These are phyloP conservation scores for Orussus abietinus DNA, from an alignment of 1,140 invertebrate genomes.

Conservation along the genomic window DNA sequence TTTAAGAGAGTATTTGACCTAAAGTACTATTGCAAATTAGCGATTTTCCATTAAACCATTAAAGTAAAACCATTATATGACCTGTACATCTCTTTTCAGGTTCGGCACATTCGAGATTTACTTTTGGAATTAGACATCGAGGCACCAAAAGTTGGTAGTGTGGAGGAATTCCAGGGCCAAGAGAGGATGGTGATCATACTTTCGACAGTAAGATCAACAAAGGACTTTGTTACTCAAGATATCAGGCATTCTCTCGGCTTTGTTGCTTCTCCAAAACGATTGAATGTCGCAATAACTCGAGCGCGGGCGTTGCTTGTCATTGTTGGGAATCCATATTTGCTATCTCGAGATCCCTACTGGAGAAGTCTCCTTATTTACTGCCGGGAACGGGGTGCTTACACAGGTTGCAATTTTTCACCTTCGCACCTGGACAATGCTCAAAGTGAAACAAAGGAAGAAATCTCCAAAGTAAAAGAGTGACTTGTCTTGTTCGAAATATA, in stretches of 20 bases:
- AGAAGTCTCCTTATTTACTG: constrained; percentile 62
- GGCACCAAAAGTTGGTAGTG: constrained; percentile 82
- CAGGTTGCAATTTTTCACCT: constrained; percentile 32
- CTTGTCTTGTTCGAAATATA: not conserved
- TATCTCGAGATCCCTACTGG: constrained; percentile 71
- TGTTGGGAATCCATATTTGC: constrained; percentile 76
- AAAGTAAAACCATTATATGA: too few relatives aligned
- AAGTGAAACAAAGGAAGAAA: not conserved
- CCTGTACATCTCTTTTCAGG: too few relatives aligned
- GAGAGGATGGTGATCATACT: constrained; percentile 83
- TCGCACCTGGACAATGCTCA: constrained; percentile 8
- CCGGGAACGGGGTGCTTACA: constrained; percentile 28
- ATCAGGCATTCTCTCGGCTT: constrained; percentile 68
- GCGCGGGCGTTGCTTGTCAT: constrained; percentile 75
- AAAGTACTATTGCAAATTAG: too few relatives aligned
- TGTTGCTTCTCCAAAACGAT: constrained; percentile 67
- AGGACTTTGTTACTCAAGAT: constrained; percentile 53
- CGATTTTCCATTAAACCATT: too few relatives aligned
- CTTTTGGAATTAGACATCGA: constrained; percentile 64
- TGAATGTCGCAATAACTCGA: constrained; percentile 85
- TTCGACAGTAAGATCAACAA: constrained; percentile 74
- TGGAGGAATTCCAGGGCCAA: constrained; percentile 96
- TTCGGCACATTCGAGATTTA: constrained; percentile 66
- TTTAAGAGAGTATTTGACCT: too few relatives aligned
- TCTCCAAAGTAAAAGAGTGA: not conserved